Percentiles rank a stretch among this genome's conserved stretches.
Evolutionary conservation across 2,888 invertebrate species (phyloP).

Genomic region (Drosophila cognata): DNA sequence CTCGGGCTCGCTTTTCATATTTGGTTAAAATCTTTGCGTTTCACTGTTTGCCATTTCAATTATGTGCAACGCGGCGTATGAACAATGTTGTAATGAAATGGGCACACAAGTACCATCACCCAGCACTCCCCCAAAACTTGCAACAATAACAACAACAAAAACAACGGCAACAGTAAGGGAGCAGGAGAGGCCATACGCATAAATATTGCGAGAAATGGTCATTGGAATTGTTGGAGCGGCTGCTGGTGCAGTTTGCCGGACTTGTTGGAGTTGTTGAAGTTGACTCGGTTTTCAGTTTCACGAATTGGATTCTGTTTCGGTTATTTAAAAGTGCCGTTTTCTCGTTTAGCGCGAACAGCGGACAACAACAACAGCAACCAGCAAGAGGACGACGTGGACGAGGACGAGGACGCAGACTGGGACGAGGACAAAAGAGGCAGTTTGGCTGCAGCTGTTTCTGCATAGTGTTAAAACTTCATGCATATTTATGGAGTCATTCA

Average conservation of each 20-base stretch:
- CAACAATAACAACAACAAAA: conserved; percentile 13
- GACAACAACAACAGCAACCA: background rate
- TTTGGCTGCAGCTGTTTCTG: conserved; percentile 69
- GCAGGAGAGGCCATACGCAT: conserved; percentile 55
- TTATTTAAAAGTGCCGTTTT: conserved; percentile 77
- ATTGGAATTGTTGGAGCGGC: conserved; percentile 53
- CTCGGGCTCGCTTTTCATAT: conserved; percentile 43
- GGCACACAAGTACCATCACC: conserved; percentile 45
- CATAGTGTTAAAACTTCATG: conserved; percentile 79
- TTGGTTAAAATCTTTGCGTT: conserved; percentile 76
- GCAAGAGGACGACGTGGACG: background rate
- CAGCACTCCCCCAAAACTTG: conserved; percentile 1
- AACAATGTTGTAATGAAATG: conserved; percentile 80
- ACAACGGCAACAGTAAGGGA: conserved; percentile 14
- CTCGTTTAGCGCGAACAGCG: conserved; percentile 45
- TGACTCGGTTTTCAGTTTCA: conserved; percentile 38
- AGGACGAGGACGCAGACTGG: background rate
- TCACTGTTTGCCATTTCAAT: conserved; percentile 81
- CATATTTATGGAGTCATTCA: conserved; percentile 79
- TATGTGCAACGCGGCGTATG: conserved; percentile 81
- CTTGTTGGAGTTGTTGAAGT: conserved; percentile 42
- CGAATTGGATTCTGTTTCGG: conserved; percentile 71
- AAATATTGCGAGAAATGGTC: conserved; percentile 72
- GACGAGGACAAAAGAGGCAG: conserved; percentile 16
- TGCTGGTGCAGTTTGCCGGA: conserved; percentile 27